Evolutionary conservation across 2,797 vertebrate species (phyloP).

Genomic region (Lateolabrax maculatus): DNA sequence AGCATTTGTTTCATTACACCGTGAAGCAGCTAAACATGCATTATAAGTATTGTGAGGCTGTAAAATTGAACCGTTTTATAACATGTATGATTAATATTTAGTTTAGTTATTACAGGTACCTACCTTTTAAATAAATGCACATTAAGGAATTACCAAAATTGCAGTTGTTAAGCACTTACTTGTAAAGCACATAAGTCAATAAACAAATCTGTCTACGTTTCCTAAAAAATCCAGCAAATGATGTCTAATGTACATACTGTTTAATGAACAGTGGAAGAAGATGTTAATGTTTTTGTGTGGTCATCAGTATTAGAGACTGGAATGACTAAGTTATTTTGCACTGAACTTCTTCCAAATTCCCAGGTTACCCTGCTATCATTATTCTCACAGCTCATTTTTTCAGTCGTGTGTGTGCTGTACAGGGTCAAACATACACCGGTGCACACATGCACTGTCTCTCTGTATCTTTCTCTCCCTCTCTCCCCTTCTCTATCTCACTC

Average conservation of each 20-base stretch:
- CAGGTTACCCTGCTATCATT: constrained; percentile 26
- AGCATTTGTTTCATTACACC: not conserved
- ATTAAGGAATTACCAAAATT: not conserved
- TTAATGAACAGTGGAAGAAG: not conserved
- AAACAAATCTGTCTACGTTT: not conserved
- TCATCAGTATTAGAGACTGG: constrained; percentile 7
- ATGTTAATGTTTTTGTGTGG: constrained; percentile 17
- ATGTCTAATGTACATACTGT: not conserved
- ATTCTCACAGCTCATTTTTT: constrained; percentile 54
- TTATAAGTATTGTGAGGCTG: not conserved
- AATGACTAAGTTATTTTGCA: constrained; percentile 26
- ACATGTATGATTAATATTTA: not conserved
- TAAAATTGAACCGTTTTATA: not conserved
- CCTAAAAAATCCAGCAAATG: not conserved
- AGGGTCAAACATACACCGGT: constrained; percentile 40
- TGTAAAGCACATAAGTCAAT: not conserved
- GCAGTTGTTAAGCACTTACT: not conserved
- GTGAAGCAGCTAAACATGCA: not conserved
- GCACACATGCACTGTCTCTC: constrained; percentile 11
- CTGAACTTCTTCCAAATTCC: constrained; percentile 30
- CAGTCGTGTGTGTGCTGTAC: constrained; percentile 30
- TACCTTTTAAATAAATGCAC: not conserved
- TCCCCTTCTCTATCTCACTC: not conserved
- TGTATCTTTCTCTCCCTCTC: not conserved
- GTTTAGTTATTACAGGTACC: not conserved